Conservation (phyloP, 2,888 invertebrate species). For the Agrotis clavis region DNA sequence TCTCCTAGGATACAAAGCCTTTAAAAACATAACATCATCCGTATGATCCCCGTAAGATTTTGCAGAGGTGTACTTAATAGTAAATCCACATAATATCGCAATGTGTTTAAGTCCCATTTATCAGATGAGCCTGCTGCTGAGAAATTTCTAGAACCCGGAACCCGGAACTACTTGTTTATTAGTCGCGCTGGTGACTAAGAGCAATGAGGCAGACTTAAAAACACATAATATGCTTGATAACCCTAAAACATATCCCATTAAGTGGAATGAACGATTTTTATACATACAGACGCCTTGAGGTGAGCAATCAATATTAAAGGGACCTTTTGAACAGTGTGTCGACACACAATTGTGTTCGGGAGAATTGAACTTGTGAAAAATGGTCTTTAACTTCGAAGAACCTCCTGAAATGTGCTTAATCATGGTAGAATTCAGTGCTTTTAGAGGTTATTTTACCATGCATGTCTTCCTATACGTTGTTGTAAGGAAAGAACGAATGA, state of each 20-base stretch:
- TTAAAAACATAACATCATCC: too few species aligned
- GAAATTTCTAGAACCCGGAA: too few species aligned
- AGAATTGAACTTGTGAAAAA: conserved; percentile 64
- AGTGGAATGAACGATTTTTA: conserved; percentile 73
- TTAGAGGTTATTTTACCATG: not conserved
- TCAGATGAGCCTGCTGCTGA: too few species aligned
- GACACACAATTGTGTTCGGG: conserved; percentile 59
- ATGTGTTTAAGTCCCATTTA: too few species aligned
- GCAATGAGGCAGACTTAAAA: conserved; percentile 1
- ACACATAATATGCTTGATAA: conserved; percentile 42
- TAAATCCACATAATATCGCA: too few species aligned
- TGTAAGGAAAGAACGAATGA: not conserved
- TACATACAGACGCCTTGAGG: conserved; percentile 69
- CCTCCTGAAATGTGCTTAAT: conserved; percentile 29
- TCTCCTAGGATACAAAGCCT: too few species aligned
- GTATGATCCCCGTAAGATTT: too few species aligned
- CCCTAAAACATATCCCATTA: conserved; percentile 67
- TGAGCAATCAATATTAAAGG: conserved; percentile 71
- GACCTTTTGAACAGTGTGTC: conserved; percentile 53
- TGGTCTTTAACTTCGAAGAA: conserved; percentile 45
- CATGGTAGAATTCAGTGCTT: not conserved
- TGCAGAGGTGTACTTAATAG: too few species aligned
- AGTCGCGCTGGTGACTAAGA: too few species aligned
- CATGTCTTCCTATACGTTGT: not conserved
- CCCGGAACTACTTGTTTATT: too few species aligned